Evolutionary conservation across 1,140 invertebrate genomes (phyloP).

Genomic region (Drosophila nigrodunni): DNA sequence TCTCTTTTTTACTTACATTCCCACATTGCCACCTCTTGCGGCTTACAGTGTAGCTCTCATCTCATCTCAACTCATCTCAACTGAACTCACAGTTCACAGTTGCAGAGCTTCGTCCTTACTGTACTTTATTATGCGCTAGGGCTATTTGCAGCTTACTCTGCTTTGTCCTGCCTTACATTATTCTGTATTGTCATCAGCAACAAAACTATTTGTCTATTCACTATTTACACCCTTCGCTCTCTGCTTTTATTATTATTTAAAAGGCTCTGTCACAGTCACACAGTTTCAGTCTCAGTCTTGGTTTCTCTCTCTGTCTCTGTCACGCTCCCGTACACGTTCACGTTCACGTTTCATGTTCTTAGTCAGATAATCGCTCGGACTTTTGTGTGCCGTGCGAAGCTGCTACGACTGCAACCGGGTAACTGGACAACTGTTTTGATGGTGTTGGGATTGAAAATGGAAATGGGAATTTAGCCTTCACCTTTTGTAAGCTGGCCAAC

Average conservation of each 20-base stretch:
- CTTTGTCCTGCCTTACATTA: conserved; percentile 66
- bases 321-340: no score
- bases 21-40: not conserved
- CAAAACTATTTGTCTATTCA: conserved; percentile 79
- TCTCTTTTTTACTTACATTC: conserved; percentile 27
- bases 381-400: conserved; percentile 53
- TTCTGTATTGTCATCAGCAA: conserved; percentile 80
- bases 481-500: conserved; percentile 62
- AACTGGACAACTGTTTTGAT: not conserved
- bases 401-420: conserved; percentile 37
- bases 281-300: conserved; percentile 22
- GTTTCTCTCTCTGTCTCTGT: conserved; percentile 9
- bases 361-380: conserved; percentile 12
- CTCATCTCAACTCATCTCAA: not conserved
- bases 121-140: conserved; percentile 56
- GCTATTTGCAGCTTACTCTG: conserved; percentile 57
- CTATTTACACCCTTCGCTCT: conserved; percentile 22
- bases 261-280: conserved; percentile 48
- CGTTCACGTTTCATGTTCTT: not conserved
- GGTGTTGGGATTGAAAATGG: not conserved
- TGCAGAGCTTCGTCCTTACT: conserved; percentile 1
- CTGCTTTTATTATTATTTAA: conserved; percentile 68
- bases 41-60: not conserved
- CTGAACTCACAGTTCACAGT: conserved; percentile 5
- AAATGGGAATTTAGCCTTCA: conserved; percentile 63